These are phyloP conservation scores for Agrochola lychnidis DNA, from an alignment of 2,888 invertebrate genomes.

Conservation along the genomic window DNA sequence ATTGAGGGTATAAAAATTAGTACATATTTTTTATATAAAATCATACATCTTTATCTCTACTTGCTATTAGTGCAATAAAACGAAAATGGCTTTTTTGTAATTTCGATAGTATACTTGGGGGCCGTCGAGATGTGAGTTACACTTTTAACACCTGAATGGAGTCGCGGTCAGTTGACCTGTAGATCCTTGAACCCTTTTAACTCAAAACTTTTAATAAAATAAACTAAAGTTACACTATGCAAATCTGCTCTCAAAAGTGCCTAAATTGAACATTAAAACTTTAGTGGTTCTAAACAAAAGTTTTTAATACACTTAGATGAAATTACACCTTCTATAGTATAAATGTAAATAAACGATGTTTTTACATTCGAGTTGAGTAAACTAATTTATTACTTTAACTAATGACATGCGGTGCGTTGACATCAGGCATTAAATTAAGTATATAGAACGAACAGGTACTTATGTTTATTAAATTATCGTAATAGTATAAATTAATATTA, in stretches of 20 bases:
- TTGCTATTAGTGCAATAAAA: no score
- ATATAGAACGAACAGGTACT: background rate
- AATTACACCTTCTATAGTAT: background rate
- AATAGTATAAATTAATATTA: background rate
- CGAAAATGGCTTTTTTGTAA: no score
- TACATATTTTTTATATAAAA: no score
- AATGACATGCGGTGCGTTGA: slow-evolving; percentile 24
- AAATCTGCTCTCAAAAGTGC: slow-evolving; percentile 34
- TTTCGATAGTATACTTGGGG: no score
- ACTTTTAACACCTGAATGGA: background rate
- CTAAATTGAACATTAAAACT: slow-evolving; percentile 41
- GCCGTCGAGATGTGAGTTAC: no score
- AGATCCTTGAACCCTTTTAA: slow-evolving; percentile 30
- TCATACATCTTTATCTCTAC: no score
- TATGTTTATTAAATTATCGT: background rate
- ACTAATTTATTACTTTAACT: slow-evolving; percentile 41
- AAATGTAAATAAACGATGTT: slow-evolving; percentile 12
- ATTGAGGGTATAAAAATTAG: no score
- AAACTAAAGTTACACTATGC: slow-evolving; percentile 28
- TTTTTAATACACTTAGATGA: slow-evolving; percentile 39
- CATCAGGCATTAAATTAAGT: slow-evolving; percentile 19
- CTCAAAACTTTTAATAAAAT: slow-evolving; percentile 15
- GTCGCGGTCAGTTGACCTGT: background rate
- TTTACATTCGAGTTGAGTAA: slow-evolving; percentile 23
- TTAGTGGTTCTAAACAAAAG: slow-evolving; percentile 28